phyloP scores from a whole-genome alignment of 2,888 invertebrate species.

The Hofmannophila pseudospretella region DNA sequence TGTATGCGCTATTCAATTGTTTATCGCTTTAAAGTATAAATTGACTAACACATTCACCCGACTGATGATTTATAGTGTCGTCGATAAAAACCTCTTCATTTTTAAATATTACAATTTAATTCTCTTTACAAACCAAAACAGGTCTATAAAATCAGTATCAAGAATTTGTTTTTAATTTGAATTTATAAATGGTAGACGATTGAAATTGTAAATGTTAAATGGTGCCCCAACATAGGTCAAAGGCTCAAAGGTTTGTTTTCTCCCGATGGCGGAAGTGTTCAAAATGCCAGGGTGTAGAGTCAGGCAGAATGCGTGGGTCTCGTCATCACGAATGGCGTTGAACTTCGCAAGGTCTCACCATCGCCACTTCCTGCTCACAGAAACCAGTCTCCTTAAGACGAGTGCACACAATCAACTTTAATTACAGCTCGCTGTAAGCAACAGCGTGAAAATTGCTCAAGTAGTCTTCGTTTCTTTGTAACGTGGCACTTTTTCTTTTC shows the following conservation, averaged over 20 bases:
- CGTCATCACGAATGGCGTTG: constrained; percentile 46
- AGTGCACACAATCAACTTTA: constrained; percentile 4
- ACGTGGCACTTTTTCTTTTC: no score
- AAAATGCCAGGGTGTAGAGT: constrained; percentile 31
- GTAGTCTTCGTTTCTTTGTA: background rate
- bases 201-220: no score
- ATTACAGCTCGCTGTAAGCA: constrained; percentile 1
- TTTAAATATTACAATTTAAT: no score
- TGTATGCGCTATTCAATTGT: background rate
- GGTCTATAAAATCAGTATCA: no score
- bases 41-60: background rate
- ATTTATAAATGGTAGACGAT: no score
- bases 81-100: no score
- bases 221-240: no score
- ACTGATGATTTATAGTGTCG: background rate
- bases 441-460: constrained; percentile 1
- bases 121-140: no score
- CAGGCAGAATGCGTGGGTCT: constrained; percentile 28
- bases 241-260: constrained; percentile 59
- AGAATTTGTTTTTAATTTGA: no score
- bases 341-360: constrained; percentile 54
- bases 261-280: constrained; percentile 50
- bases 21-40: constrained; percentile 1
- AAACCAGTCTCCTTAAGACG: constrained; percentile 28
- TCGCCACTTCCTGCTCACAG: constrained; percentile 46